These are phyloP conservation scores for Elysia chlorotica DNA, from an alignment of 1,140 invertebrate genomes.

Conservation along the genomic window DNA sequence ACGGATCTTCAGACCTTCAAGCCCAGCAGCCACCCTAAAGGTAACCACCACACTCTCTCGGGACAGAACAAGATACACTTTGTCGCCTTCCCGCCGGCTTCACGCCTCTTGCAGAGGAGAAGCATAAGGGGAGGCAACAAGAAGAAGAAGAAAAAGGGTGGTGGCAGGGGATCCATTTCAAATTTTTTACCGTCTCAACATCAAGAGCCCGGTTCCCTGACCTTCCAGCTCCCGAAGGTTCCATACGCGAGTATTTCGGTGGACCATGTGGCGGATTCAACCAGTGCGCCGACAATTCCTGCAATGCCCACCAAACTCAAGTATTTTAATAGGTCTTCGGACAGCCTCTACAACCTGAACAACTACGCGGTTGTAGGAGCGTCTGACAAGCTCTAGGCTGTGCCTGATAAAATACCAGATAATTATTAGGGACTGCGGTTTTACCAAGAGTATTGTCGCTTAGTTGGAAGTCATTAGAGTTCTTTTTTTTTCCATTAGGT, in stretches of 20 bases:
- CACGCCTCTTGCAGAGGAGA: conserved; percentile 17
- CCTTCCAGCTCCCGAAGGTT: conserved; percentile 38
- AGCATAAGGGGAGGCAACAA: not conserved
- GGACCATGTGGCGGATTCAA: conserved; percentile 21
- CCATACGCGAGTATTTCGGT: conserved; percentile 48
- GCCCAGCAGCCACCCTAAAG: conserved; percentile 42
- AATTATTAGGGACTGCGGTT: too few relatives aligned
- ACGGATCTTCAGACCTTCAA: conserved; percentile 48
- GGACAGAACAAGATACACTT: conserved; percentile 34
- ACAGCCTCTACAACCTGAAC: conserved; percentile 25
- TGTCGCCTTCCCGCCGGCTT: conserved; percentile 34
- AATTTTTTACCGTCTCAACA: conserved; percentile 26
- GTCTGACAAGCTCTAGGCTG: too few relatives aligned
- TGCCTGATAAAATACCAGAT: too few relatives aligned
- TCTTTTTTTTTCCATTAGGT: too few relatives aligned
- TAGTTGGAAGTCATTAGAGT: too few relatives aligned
- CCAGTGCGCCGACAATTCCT: conserved; percentile 27
- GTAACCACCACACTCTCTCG: too few relatives aligned
- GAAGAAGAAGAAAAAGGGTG: not conserved
- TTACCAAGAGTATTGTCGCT: too few relatives aligned
- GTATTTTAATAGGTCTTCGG: conserved; percentile 42
- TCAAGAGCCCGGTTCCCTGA: conserved; percentile 28
- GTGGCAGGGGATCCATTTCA: not conserved
- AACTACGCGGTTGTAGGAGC: conserved; percentile 1
- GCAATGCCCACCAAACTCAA: conserved; percentile 41